phyloP scores from a whole-genome alignment of 1,140 invertebrate genomes.

The Drosophila bocki region DNA sequence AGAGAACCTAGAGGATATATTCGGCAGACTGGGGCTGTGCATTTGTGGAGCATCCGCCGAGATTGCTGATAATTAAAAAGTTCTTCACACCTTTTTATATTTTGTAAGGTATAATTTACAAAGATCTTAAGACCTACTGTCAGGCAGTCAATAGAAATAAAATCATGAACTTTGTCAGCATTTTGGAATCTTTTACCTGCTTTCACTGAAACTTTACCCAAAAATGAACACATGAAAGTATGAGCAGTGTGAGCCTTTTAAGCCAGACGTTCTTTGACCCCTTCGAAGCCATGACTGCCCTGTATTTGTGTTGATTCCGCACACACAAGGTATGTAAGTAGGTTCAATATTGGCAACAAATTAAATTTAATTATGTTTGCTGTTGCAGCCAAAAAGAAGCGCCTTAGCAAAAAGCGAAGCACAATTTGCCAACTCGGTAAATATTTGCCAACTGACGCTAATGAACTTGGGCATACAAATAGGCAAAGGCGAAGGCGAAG shows the following conservation, averaged over 20 bases:
- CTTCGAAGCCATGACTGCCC: neutral
- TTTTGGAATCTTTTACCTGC: neutral
- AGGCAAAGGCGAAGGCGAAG: neutral
- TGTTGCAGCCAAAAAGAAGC: constrained; percentile 49
- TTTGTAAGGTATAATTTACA: neutral
- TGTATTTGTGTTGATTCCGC: constrained; percentile 29
- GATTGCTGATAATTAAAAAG: neutral
- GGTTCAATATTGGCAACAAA: constrained; percentile 75
- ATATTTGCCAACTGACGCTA: constrained; percentile 79
- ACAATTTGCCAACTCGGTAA: constrained; percentile 65
- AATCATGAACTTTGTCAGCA: neutral
- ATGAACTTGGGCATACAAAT: constrained; percentile 79
- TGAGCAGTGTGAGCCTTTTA: neutral
- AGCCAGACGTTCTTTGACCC: constrained; percentile 10
- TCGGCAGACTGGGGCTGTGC: constrained; percentile 8
- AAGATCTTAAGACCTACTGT: neutral
- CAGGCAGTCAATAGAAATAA: neutral
- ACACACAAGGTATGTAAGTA: constrained; percentile 30
- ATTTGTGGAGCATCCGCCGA: neutral
- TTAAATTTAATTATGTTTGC: constrained; percentile 82
- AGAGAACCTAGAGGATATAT: neutral
- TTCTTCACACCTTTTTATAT: constrained; percentile 9
- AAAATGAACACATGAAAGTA: neutral
- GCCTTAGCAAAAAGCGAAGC: constrained; percentile 34
- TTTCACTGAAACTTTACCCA: neutral